A percentile compares a stretch with the other conserved stretches of the same genome.
Evolutionary conservation across 2,797 vertebrate genomes (phyloP).

Genomic region (Phoxinus dragarum): DNA sequence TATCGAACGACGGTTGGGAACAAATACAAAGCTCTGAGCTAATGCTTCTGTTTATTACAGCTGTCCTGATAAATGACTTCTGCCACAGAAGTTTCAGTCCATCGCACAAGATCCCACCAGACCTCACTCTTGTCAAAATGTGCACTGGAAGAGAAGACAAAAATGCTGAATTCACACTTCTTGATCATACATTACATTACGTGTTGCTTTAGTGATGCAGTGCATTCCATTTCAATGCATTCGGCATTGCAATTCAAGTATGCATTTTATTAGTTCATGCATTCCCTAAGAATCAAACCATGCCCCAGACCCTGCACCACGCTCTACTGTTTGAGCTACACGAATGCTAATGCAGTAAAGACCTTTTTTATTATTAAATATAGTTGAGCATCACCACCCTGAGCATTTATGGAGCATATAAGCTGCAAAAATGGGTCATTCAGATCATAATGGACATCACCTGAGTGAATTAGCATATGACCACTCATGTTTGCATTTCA

Average conservation of each 20-base stretch:
- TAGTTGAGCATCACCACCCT: background rate
- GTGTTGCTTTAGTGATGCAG: background rate
- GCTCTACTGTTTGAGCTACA: background rate
- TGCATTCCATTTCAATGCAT: background rate
- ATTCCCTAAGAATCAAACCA: background rate
- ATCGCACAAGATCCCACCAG: slow-evolving; percentile 34
- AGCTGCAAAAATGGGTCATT: background rate
- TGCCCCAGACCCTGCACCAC: no score
- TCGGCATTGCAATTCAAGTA: background rate
- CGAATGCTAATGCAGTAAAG: background rate
- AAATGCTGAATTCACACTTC: slow-evolving; percentile 2
- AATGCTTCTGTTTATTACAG: slow-evolving; percentile 76
- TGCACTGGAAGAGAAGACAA: background rate
- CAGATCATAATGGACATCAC: background rate
- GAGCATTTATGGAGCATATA: background rate
- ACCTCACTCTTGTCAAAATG: slow-evolving; percentile 39
- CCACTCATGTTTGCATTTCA: no score
- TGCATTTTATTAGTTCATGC: background rate
- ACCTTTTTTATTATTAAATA: no score
- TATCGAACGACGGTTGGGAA: slow-evolving; percentile 68
- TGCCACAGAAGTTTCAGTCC: slow-evolving; percentile 42
- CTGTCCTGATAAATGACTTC: slow-evolving; percentile 73
- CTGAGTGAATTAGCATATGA: background rate
- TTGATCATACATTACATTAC: background rate
- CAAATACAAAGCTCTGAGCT: slow-evolving; percentile 69